phyloP scores from a whole-genome alignment of 2,113 vertebrate species.

The Embiotoca jacksoni region DNA sequence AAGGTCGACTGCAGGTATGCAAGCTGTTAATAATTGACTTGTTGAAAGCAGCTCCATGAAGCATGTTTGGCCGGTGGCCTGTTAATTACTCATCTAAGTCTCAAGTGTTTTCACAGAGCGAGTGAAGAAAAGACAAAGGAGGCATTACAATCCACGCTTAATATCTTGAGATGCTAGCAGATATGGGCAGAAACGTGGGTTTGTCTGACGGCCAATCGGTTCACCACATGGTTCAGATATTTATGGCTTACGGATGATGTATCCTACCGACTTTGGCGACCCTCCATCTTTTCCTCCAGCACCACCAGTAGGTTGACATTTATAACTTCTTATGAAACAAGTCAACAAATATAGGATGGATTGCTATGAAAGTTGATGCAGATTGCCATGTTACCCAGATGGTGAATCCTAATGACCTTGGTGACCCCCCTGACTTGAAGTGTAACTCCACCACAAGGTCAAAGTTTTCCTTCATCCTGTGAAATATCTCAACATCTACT shows the following conservation, averaged over 20 bases:
- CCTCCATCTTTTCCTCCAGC: neutral
- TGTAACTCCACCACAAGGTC: too few species aligned
- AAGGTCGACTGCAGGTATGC: conserved; percentile 84
- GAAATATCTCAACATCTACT: neutral
- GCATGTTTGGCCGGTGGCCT: conserved; percentile 53
- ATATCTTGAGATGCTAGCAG: neutral
- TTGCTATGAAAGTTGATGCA: too few species aligned
- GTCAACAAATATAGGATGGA: neutral
- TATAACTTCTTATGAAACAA: neutral
- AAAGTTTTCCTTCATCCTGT: too few species aligned
- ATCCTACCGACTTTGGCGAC: neutral
- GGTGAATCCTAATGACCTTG: neutral
- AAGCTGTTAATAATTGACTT: conserved; percentile 82
- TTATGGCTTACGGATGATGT: neutral
- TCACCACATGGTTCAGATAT: neutral
- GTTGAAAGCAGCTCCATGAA: conserved; percentile 58
- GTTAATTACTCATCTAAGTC: conserved; percentile 66
- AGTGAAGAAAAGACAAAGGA: conserved; percentile 27
- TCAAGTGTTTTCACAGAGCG: conserved; percentile 42
- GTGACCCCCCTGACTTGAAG: too few species aligned
- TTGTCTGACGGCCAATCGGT: neutral
- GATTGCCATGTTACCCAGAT: neutral
- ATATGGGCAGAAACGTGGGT: neutral
- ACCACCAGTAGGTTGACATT: neutral
- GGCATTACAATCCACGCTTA: neutral